A percentile compares a stretch with the other conserved stretches of the same genome.
These are phyloP conservation scores for Cinclus cinclus DNA, from an alignment of 2,113 vertebrate species.

Conservation along the genomic window DNA sequence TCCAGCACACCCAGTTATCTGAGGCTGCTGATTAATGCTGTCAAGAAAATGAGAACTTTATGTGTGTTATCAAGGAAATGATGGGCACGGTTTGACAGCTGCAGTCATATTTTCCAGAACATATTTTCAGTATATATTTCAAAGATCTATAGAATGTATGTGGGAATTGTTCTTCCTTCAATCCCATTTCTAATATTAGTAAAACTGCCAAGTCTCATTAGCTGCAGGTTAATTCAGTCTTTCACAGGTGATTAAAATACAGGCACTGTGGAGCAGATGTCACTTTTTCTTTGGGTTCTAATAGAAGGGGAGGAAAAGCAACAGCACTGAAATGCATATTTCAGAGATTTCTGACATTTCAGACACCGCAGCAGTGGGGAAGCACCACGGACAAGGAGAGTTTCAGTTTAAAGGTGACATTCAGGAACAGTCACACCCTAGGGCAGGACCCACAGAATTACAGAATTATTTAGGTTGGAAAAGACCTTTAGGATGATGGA, in stretches of 20 bases:
- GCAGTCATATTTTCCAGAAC: background rate
- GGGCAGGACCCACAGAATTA: background rate
- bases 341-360: background rate
- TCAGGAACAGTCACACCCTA: background rate
- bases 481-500: background rate
- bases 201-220: slow-evolving; percentile 4
- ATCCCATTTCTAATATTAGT: background rate
- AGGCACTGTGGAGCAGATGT: background rate
- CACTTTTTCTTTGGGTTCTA: background rate
- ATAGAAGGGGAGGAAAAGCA: background rate
- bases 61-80: background rate
- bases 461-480: accelerated
- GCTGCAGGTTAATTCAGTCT: background rate
- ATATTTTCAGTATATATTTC: background rate
- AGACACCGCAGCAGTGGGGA: background rate
- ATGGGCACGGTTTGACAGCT: background rate
- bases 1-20: background rate
- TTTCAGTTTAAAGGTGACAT: background rate
- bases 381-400: accelerated
- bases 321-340: background rate
- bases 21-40: background rate
- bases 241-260: slow-evolving; percentile 1
- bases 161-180: background rate
- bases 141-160: background rate
- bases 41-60: background rate